Base-by-base conservation (phyloP, 2,797 vertebrate genomes). In the Rhodeus uyekii region DNA sequence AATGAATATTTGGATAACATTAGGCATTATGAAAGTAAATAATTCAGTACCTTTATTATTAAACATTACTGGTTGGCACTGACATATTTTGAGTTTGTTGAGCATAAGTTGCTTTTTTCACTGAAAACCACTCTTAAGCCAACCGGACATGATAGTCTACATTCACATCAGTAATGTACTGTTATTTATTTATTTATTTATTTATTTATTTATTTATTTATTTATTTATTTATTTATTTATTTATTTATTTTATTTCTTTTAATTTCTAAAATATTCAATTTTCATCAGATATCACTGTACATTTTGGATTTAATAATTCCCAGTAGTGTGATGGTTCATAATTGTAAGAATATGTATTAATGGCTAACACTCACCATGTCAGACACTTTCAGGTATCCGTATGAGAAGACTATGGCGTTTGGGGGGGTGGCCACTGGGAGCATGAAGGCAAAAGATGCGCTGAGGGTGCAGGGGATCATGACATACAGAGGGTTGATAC, bases 371-470 rank as follows among this genome's bases (percentile, higher is more conserved):
- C 94, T 93, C 93, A 99, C 98, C 97, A 99, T 99, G 92, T 99
- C 98, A 39, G 93, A 85, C 83, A 99, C 96, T 77, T 90, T 96
- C 86, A 99, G 93, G 89, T 95, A 96, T 81, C 98, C 97, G 0
- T 96, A 97, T n/a, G 97, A 95, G 91, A 99, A 99, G 82, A 96
- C 97, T 2, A 99, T 99, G 24, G 98, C 97, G 0, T 99, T 99
- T 2, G 97, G 97, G 0, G 98, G 97, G 0, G 98, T 99, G 32
- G 97, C 98, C 50, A 98, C 97, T 1, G 98, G 98, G 29, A 99
- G 88, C 97, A 99, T 99, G 93, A 99, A 99, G 87, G 98, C 97
- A 64, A 99, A 98, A 1, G 98, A 99, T 0, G 97, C 91, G n/a
- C 97, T 97, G 84, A 99, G 94, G 3, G 97, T 98, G 78, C 95